These are phyloP conservation scores for Pavo muticus DNA, from an alignment of 2,113 vertebrate genomes.

Conservation along the genomic window DNA sequence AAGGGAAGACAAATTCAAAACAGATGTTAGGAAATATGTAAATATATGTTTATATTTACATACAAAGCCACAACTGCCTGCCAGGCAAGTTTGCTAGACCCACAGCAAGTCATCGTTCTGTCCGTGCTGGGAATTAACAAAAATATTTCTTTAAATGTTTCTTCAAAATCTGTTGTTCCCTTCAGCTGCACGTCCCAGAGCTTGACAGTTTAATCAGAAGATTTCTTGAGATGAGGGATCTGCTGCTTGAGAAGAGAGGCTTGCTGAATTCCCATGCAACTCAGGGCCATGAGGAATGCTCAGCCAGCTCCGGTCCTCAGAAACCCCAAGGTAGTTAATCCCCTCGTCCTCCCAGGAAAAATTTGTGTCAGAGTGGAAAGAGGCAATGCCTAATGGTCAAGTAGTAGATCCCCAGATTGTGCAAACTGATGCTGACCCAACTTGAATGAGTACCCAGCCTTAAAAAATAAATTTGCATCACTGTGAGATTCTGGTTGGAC, in stretches of 20 bases:
- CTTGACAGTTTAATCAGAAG: slow-evolving; percentile 14
- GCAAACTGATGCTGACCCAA: not conserved
- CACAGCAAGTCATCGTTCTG: not conserved
- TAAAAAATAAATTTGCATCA: not conserved
- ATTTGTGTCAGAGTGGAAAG: slow-evolving; percentile 17
- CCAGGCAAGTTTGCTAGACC: slow-evolving; percentile 32
- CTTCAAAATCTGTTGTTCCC: slow-evolving; percentile 28
- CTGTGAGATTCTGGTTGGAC: not conserved
- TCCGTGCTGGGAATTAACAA: slow-evolving; percentile 36
- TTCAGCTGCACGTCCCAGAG: slow-evolving; percentile 16
- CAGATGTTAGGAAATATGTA: slow-evolving; percentile 68
- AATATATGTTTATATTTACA: slow-evolving; percentile 66
- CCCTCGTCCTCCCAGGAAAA: not conserved
- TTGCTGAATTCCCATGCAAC: slow-evolving; percentile 40
- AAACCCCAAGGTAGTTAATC: slow-evolving; percentile 31
- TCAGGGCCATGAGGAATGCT: slow-evolving; percentile 6
- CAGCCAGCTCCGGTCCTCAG: not conserved
- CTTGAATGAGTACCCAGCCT: not conserved
- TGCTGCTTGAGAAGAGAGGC: slow-evolving; percentile 46
- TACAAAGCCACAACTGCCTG: slow-evolving; percentile 11
- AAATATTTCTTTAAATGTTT: slow-evolving; percentile 53
- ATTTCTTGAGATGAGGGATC: not conserved
- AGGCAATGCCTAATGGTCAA: not conserved
- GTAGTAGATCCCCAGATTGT: not conserved
- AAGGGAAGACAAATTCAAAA: slow-evolving; percentile 44